Evolutionary conservation across 1,140 invertebrate genomes (phyloP).

Genomic region (Cherax quadricarinatus): DNA sequence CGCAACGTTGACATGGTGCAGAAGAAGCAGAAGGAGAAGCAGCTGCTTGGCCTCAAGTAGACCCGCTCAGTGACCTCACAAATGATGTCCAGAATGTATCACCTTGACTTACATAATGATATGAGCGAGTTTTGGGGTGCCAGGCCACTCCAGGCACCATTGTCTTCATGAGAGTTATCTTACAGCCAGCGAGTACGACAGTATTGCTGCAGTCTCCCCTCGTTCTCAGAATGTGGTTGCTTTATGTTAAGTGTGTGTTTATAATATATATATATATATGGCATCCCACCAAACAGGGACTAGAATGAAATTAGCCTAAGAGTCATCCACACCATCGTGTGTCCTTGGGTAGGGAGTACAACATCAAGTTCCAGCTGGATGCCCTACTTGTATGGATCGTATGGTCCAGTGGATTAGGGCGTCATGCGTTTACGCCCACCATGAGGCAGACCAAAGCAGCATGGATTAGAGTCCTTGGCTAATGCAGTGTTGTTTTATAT

Average conservation of each 20-base stretch:
- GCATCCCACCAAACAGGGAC: neutral
- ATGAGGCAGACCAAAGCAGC: neutral
- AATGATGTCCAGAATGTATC: neutral
- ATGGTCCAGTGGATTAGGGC: no score
- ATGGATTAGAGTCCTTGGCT: no score
- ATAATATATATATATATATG: neutral
- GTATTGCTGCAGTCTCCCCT: neutral
- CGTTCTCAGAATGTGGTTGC: neutral
- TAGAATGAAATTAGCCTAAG: neutral
- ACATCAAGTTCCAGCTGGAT: neutral
- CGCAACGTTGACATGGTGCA: conserved; percentile 94
- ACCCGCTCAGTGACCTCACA: neutral
- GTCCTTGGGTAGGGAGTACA: neutral
- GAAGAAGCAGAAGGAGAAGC: conserved; percentile 86
- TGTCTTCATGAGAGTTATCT: no score
- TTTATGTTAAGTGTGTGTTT: no score
- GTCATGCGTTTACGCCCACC: no score
- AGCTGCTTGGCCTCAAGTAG: conserved; percentile 70
- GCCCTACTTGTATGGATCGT: neutral
- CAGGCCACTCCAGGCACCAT: no score
- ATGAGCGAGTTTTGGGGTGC: neutral
- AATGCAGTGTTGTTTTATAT: no score
- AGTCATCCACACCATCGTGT: neutral
- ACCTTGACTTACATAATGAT: neutral
- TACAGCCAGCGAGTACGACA: no score